Conservation (phyloP, 2,888 invertebrate genomes). For the Endomychus coccineus region DNA sequence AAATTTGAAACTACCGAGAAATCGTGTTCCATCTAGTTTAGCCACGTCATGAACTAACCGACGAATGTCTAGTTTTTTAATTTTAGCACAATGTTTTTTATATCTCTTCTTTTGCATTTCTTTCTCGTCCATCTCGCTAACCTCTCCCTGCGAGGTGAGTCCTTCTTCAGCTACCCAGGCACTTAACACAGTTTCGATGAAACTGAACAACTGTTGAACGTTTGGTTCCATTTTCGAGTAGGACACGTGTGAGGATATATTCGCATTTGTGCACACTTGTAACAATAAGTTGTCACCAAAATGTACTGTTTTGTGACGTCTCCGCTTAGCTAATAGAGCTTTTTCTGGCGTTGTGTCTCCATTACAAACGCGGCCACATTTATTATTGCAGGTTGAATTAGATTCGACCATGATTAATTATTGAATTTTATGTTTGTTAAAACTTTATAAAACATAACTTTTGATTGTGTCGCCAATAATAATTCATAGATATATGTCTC, state of each 20-base stretch:
- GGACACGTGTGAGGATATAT: conserved; percentile 45
- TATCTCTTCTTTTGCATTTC: conserved; percentile 51
- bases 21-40: conserved; percentile 58
- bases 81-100: conserved; percentile 56
- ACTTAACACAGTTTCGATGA: conserved; percentile 71
- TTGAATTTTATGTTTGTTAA: no score
- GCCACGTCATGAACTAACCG: conserved; percentile 64
- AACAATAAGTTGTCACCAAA: conserved; percentile 69
- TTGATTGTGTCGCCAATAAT: no score
- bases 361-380: conserved; percentile 36
- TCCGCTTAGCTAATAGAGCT: conserved; percentile 54
- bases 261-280: conserved; percentile 67
- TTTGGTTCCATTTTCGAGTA: conserved; percentile 62
- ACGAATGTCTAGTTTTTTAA: conserved; percentile 60
- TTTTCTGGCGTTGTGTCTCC: conserved; percentile 43
- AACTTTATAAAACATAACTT: no score
- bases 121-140: conserved; percentile 66
- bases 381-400: conserved; percentile 37
- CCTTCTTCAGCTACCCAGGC: conserved; percentile 72
- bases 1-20: conserved; percentile 62
- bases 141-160: conserved; percentile 64
- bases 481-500: no score
- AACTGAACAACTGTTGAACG: conserved; percentile 74
- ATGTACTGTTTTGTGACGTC: conserved; percentile 71
- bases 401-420: conserved; percentile 45